Percentiles rank a stretch among this genome's conserved stretches.
Evolutionary conservation across 2,888 invertebrate genomes (phyloP).

Genomic region (Agapetus fuscipes): DNA sequence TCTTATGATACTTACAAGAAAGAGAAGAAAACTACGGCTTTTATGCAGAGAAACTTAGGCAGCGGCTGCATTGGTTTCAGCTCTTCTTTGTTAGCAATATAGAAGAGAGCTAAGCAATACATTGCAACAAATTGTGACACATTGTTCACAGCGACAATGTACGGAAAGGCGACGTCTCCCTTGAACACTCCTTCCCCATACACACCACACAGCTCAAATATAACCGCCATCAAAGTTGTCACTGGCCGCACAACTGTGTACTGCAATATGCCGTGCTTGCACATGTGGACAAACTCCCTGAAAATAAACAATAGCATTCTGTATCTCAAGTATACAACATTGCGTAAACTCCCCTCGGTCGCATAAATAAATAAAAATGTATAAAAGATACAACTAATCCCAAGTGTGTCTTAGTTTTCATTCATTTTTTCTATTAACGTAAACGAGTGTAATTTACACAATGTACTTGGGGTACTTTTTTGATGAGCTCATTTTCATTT

Average conservation of each 20-base stretch:
- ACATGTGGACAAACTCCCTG: slow-evolving; percentile 85
- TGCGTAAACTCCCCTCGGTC: too few relatives aligned
- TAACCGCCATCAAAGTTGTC: slow-evolving; percentile 81
- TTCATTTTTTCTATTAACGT: too few relatives aligned
- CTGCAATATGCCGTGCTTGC: slow-evolving; percentile 94
- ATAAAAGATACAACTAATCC: not conserved
- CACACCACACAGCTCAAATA: slow-evolving; percentile 75
- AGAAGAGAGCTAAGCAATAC: slow-evolving; percentile 93
- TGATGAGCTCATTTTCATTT: too few relatives aligned
- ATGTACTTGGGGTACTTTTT: too few relatives aligned
- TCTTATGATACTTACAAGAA: slow-evolving; percentile 74
- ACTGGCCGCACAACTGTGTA: slow-evolving; percentile 88
- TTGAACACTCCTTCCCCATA: slow-evolving; percentile 90
- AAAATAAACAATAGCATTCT: slow-evolving; percentile 31
- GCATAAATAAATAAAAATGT: too few relatives aligned
- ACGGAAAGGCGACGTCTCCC: slow-evolving; percentile 78
- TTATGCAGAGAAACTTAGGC: slow-evolving; percentile 93
- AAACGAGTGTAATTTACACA: too few relatives aligned
- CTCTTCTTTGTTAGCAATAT: slow-evolving; percentile 78
- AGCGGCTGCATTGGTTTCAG: slow-evolving; percentile 88
- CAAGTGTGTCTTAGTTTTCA: too few relatives aligned
- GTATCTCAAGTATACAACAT: too few relatives aligned
- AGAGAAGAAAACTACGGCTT: slow-evolving; percentile 95
- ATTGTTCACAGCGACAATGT: slow-evolving; percentile 82
- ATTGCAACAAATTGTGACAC: slow-evolving; percentile 91